Evolutionary conservation across 2,797 vertebrate genomes (phyloP), one percentile per base, ranked within the genome.

Genomic region (Anableps anableps): DNA sequence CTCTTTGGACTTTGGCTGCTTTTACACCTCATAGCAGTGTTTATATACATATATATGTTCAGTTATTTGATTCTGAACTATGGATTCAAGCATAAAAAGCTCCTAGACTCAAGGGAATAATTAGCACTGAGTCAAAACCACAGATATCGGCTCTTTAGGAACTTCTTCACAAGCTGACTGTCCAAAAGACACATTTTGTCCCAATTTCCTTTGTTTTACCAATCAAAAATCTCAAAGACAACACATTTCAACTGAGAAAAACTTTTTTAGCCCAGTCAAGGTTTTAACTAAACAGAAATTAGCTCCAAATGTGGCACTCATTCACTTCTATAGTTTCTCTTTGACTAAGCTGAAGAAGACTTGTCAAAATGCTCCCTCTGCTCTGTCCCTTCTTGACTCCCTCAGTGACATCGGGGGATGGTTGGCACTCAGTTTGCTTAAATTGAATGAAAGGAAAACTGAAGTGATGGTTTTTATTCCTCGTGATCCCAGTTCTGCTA

Each of bases 281-380:
- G 66, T 70, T 26, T 43, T 70, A 14, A 7, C 23, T 23, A 26
- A 70, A 45, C 66, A 43, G 10, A 1, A 70, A 43, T n/a, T 58
- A 9, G 8, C 53, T n/a, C 53, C 26, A 58, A 58, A 58, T 13
- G 11, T 70, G 38, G 38, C 38, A 70, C 10, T 45, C 1, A 26
- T 26, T 48, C 47, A 48, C 47, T 17, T 48, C 14, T n/a, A n/a
- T n/a, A 51, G 80, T 83, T 68, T 81, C 72, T 77, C 47, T 43
- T 23, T n/a, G 23, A 70, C 66, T n/a, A 43, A n/a, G 11, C 36
- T 43, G 23, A 43, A 70, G 23, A 43, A 5, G 38, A 26, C 23
- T 10, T 41, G 3, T 66, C 34, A 38, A 11, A 66, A 66, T 66
- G 34, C 3, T n/a, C 53, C 53, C 53, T 14, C 26, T 55, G 13